Evolutionary conservation across 2,113 vertebrate genomes (phyloP).

Genomic region (Ceyx cyanopectus): DNA sequence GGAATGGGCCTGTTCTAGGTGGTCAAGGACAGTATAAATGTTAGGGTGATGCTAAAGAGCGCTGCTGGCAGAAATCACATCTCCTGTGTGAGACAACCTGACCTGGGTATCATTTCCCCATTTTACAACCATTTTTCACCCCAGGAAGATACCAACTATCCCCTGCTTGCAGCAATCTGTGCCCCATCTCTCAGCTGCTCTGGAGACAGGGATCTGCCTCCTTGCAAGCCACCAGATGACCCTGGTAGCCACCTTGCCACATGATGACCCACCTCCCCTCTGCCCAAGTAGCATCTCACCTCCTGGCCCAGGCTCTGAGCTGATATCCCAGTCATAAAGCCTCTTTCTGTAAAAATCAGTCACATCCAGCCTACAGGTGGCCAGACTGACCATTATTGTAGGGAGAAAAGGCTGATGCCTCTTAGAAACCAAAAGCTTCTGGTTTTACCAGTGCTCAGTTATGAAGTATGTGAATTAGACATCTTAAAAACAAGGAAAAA

Average conservation of each 20-base stretch:
- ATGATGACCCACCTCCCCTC: fast-evolving
- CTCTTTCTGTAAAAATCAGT: not conserved
- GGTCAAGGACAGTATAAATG: fast-evolving
- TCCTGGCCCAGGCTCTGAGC: fast-evolving
- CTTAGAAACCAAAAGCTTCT: not conserved
- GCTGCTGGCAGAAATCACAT: not conserved
- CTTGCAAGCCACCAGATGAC: not conserved
- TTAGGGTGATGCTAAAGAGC: not conserved
- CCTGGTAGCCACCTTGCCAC: fast-evolving
- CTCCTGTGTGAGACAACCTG: not conserved
- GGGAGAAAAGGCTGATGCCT: not conserved
- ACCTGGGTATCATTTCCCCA: not conserved
- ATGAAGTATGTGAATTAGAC: not conserved
- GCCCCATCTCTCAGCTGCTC: fast-evolving
- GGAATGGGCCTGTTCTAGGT: fast-evolving
- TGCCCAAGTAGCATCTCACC: not conserved
- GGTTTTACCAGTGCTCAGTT: not conserved
- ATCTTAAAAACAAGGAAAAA: not conserved
- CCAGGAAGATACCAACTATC: not conserved
- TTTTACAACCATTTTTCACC: not conserved
- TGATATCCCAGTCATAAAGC: not conserved
- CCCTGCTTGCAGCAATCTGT: not conserved
- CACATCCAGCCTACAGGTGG: not conserved
- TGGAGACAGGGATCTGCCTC: fast-evolving
- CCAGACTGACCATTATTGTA: not conserved